phyloP scores from a whole-genome alignment of 2,888 invertebrate genomes.

The Acrobasis consociella region DNA sequence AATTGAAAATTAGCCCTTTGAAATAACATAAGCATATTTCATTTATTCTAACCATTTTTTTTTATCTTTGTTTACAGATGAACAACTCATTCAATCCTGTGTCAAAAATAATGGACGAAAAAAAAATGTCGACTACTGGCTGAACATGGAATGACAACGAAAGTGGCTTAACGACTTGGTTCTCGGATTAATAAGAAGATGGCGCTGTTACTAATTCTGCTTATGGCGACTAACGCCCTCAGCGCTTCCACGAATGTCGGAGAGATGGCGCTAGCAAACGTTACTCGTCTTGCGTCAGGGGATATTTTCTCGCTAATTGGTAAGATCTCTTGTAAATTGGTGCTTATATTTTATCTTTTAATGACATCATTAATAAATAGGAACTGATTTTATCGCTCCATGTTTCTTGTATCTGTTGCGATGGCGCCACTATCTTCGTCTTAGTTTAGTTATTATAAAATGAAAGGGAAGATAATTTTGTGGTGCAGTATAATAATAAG shows the following conservation, averaged over 20 bases:
- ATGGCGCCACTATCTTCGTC: too few relatives aligned
- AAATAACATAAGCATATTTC: too few relatives aligned
- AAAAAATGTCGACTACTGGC: slow-evolving; percentile 44
- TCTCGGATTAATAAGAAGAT: slow-evolving; percentile 46
- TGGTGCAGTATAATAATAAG: too few relatives aligned
- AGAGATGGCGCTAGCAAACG: slow-evolving; percentile 73
- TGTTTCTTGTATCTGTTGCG: too few relatives aligned
- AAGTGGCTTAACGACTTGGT: slow-evolving; percentile 33
- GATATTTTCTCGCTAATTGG: slow-evolving; percentile 83
- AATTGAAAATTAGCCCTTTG: too few relatives aligned
- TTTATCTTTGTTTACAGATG: slow-evolving; percentile 1
- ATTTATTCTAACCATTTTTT: background rate
- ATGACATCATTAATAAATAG: too few relatives aligned
- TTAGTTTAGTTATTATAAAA: too few relatives aligned
- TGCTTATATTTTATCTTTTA: background rate
- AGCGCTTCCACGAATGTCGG: slow-evolving; percentile 45
- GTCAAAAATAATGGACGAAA: slow-evolving; percentile 35
- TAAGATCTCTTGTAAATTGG: slow-evolving; percentile 43
- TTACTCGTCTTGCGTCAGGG: slow-evolving; percentile 83
- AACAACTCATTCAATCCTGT: slow-evolving; percentile 11
- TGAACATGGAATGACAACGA: slow-evolving; percentile 43
- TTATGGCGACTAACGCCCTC: slow-evolving; percentile 38
- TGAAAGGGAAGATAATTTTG: too few relatives aligned
- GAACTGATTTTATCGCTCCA: too few relatives aligned
- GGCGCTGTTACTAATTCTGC: slow-evolving; percentile 54